Base-by-base conservation (phyloP, 35 echinoderm and acorn worm genomes). In the Heliocidaris tuberculata region DNA sequence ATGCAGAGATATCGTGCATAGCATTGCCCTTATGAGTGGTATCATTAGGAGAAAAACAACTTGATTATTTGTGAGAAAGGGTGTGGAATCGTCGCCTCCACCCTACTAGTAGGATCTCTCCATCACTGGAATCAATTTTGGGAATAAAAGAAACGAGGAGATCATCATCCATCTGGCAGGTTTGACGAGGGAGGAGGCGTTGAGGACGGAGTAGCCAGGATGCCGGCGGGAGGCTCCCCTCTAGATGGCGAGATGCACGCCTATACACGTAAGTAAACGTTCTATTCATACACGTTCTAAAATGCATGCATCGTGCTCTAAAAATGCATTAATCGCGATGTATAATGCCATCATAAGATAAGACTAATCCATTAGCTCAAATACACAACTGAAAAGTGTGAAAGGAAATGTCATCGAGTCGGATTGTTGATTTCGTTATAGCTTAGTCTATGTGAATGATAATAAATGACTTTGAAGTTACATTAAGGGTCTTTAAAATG, bases 191-290 rank as follows among this genome's bases (percentile, higher is more conserved):
- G 31, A 48, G 87, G 87, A 89, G 87, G 87, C 15, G 31, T 4
- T 13, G 87, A 47, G 87, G 87, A 0, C 21, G 87, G 47, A 89
- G 31, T 24, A 16, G 87, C 87, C 87, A 89, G 47, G 87, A 89
- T 89, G 87, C 87, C 87, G 87, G 87, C 31, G 31, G 87, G 19
- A 48, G 47, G 31, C 87, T 31, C 30, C 29, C 30, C 31, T 13
- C 87, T 89, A 7, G 87, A 89, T 89, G 87, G 31, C 29, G 87
- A 89, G 87, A 48, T 48, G 31, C 87, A 89, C 47, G 87, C 87
- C 21, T 89, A 89, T 48, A 89, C 87, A 89, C 87, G 87, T 89
- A 89, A 89, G 87, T 89, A 89, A 48, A n/a, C 65, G 8, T 9
- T 78, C 27, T 19, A 21, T 78, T 27, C 27, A 7, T n/a, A 78